These are phyloP conservation scores for Beroe ovata DNA, from an alignment of 37 sponge, comb jelly and placozoan genomes.

Conservation along the genomic window DNA sequence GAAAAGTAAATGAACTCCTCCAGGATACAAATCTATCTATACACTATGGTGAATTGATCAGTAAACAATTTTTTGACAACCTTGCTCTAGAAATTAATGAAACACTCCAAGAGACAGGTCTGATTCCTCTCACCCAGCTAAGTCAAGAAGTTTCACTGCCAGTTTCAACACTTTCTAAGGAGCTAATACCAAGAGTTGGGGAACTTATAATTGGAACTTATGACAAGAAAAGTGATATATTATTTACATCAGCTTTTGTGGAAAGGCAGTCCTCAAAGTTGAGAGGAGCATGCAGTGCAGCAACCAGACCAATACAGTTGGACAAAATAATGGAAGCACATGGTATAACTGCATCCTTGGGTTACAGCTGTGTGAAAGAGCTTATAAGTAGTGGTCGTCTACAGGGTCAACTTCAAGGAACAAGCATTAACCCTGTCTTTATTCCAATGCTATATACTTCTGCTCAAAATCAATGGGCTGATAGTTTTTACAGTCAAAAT, in stretches of 20 bases:
- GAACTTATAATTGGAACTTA: slow-evolving; percentile 45
- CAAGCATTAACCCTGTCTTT: slow-evolving; percentile 76
- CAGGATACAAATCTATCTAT: slow-evolving; percentile 73
- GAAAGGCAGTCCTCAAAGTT: slow-evolving; percentile 73
- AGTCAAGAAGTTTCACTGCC: slow-evolving; percentile 71
- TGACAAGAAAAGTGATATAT: slow-evolving; percentile 53
- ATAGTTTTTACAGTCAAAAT: slow-evolving; percentile 84
- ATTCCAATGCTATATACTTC: slow-evolving; percentile 77
- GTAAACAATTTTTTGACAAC: slow-evolving; percentile 75
- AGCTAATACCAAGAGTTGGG: slow-evolving; percentile 28
- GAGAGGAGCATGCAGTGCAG: slow-evolving; percentile 84
- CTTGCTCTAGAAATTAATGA: slow-evolving; percentile 95
- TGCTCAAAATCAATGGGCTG: slow-evolving; percentile 87
- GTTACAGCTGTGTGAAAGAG: slow-evolving; percentile 72
- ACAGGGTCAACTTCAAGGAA: slow-evolving; percentile 77
- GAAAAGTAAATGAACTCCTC: slow-evolving; percentile 74
- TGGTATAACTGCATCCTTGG: slow-evolving; percentile 33
- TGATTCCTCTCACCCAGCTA: slow-evolving; percentile 77
- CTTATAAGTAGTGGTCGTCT: slow-evolving; percentile 74
- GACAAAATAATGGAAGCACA: slow-evolving; percentile 46
- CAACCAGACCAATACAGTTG: slow-evolving; percentile 71
- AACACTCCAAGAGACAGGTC: slow-evolving; percentile 82
- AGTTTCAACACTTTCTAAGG: slow-evolving; percentile 50
- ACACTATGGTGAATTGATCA: slow-evolving; percentile 90
- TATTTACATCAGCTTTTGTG: slow-evolving; percentile 77